Percentiles rank a stretch among this genome's conserved stretches.
These are phyloP conservation scores for Drosophila vallismaia DNA, from an alignment of 2,888 invertebrate genomes.

Conservation along the genomic window DNA sequence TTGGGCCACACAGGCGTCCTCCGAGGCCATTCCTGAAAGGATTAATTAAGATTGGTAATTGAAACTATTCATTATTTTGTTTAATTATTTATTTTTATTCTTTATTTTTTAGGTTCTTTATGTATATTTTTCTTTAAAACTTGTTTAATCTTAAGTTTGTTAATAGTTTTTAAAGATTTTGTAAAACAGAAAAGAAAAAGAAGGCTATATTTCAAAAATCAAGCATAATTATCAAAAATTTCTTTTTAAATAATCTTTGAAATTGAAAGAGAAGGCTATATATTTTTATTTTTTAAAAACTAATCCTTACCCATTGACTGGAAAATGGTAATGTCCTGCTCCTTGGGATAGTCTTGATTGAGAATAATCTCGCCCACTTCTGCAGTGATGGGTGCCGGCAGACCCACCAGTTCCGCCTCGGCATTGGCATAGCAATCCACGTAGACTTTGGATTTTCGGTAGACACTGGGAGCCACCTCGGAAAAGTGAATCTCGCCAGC, in stretches of 20 bases:
- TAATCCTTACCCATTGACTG: slow-evolving; percentile 86
- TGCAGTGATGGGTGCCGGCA: slow-evolving; percentile 85
- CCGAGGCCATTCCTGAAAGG: slow-evolving; percentile 86
- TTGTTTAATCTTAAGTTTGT: not conserved
- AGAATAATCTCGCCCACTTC: slow-evolving; percentile 86
- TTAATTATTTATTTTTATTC: not conserved
- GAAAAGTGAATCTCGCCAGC: slow-evolving; percentile 84
- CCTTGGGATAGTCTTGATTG: slow-evolving; percentile 66
- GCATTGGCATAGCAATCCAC: slow-evolving; percentile 86
- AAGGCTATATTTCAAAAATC: not conserved
- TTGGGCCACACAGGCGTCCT: slow-evolving; percentile 86
- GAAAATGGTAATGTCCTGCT: slow-evolving; percentile 85
- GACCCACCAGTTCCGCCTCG: slow-evolving; percentile 84
- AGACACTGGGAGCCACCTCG: slow-evolving; percentile 85
- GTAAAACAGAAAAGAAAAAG: not conserved
- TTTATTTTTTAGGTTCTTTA: not conserved
- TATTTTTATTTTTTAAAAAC: too few relatives aligned
- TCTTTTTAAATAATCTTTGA: too few relatives aligned
- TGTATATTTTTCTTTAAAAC: not conserved
- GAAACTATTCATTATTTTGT: too few relatives aligned
- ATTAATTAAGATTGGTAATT: not conserved
- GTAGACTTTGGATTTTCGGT: slow-evolving; percentile 85
- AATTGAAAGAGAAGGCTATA: slow-evolving; percentile 6
- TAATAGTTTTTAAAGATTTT: not conserved
- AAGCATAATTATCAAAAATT: not conserved